Conservation (phyloP, 2,888 invertebrate genomes). For the Eueremaeus valkanovi region DNA sequence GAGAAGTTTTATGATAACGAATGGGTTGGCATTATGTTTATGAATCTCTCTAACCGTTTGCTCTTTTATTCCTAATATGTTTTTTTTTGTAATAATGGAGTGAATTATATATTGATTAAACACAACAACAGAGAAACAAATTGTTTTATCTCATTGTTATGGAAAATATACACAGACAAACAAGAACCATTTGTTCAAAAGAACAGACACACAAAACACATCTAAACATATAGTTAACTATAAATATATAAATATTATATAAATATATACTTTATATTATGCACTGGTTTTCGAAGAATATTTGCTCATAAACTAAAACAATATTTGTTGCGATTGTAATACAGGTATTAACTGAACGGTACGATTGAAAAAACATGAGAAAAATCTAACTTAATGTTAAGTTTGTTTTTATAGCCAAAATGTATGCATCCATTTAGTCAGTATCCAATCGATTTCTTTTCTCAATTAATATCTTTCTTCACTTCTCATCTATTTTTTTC, state of each 20-base stretch:
- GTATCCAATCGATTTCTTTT: background rate
- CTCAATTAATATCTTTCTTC: background rate
- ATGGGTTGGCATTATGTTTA: constrained; percentile 13
- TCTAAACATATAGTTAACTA: too few species aligned
- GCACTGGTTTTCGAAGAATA: background rate
- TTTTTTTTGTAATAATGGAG: background rate
- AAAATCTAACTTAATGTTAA: background rate
- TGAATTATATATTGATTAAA: too few species aligned
- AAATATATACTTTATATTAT: background rate
- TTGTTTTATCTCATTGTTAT: background rate
- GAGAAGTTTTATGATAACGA: too few species aligned
- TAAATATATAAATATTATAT: background rate
- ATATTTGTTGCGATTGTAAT: background rate
- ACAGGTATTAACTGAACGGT: background rate
- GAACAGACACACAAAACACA: background rate
- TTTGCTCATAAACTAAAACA: background rate
- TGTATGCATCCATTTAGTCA: background rate
- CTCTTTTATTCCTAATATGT: background rate
- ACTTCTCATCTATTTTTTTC: background rate
- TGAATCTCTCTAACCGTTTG: background rate
- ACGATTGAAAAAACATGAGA: background rate
- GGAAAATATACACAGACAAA: too few species aligned
- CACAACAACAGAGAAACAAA: background rate
- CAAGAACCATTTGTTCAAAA: background rate
- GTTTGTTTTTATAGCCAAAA: constrained; percentile 8